Base-by-base conservation (phyloP, 2,888 invertebrate species). In the Sinopyrophorus schimmeli region DNA sequence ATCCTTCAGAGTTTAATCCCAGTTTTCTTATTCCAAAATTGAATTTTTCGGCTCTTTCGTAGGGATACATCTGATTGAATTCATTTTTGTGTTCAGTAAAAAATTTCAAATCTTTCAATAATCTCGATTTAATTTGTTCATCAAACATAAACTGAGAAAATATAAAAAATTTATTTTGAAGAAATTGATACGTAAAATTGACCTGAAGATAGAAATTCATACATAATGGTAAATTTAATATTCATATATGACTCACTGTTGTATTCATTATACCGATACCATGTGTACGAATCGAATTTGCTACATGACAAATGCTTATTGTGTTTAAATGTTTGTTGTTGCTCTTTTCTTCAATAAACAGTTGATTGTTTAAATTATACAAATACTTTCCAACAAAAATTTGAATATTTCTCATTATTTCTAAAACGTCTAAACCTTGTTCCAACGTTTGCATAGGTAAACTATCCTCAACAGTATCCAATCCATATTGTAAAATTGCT, bases 111-210 rank as follows among this genome's bases (percentile, higher is more conserved):
- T 96, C 96, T 73, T 94, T 93, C 57, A 92, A 81, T 2, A 99
- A 77, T 44, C 94, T 81, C 0, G 96, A 95, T 72, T 97, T 96
- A 35, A 99, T 95, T 66, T 95, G 95, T 72, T 99, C 99, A 69
- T 98, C 97, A 68, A 89, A 97, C 73, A 99, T 83, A 70, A 98
- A 98, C 72, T 97, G 96, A 0, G 97, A 97, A 70, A 99, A 93
- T 1, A 88, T 87, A 62, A 88, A 89, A 65, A 99, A 89, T 72
- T 97, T 95, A 61, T 92, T 88, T 58, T 92, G 83, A 56, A 98
- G 76, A 74, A 95, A 97, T 74, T 96, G 96, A 74, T 94, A 94
- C 0, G 91, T 90, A 62, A 89, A 92, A 69, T 94, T 94, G 0
- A 88, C 79, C 69, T 76, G 54, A 32, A 66, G 66, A 35, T 37